phyloP scores from a whole-genome alignment of 2,113 vertebrate genomes.

The Puma concolor region DNA sequence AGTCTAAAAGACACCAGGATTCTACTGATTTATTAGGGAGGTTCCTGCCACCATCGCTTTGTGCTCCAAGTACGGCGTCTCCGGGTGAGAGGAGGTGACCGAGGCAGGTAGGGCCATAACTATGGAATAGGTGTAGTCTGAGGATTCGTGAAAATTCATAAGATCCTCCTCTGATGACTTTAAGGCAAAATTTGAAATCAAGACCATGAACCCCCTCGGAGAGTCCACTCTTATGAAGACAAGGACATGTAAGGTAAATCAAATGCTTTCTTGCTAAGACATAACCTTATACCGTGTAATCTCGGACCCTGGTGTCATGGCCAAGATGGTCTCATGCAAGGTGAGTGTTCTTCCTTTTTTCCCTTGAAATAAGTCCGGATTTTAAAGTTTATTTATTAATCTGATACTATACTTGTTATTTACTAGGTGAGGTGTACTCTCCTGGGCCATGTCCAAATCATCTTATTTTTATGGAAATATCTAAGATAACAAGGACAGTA shows the following conservation, averaged over 20 bases:
- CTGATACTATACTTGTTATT: neutral
- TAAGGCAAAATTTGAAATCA: neutral
- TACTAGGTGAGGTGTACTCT: neutral
- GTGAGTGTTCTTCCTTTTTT: neutral
- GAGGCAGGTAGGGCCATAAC: neutral
- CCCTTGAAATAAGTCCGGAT: neutral
- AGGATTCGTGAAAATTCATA: neutral
- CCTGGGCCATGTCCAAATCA: neutral
- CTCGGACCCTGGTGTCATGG: no score
- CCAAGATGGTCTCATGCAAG: neutral
- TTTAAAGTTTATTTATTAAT: neutral
- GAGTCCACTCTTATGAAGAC: neutral
- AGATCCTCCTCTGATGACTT: neutral
- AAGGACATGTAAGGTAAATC: neutral
- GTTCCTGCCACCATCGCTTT: neutral
- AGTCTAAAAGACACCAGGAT: rapidly evolving
- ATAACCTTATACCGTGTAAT: neutral
- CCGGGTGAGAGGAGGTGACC: no score
- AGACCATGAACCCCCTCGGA: neutral
- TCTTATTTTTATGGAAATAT: neutral
- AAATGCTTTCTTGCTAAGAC: neutral
- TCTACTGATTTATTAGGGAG: no score
- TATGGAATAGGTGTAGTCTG: rapidly evolving
- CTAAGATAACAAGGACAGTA: neutral
- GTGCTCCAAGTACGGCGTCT: rapidly evolving